Conservation (phyloP, 2,888 invertebrate genomes). For the Galeopsomyia nigrocyanea region DNA sequence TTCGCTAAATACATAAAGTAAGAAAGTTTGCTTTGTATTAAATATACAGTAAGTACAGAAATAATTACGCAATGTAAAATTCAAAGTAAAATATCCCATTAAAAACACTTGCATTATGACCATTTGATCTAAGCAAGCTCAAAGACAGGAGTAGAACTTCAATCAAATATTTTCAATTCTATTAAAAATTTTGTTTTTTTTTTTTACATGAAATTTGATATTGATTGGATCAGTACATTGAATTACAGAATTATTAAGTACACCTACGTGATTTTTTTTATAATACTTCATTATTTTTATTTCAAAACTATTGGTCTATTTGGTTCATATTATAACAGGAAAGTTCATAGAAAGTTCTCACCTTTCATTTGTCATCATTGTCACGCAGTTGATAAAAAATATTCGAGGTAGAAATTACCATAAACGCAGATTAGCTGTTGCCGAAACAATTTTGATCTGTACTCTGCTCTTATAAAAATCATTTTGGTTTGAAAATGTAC, state of each 20-base stretch:
- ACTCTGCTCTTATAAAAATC: too few relatives aligned
- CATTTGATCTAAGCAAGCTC: conserved; percentile 42
- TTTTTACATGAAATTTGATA: conserved; percentile 22
- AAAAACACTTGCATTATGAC: conserved; percentile 42
- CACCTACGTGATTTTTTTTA: conserved; percentile 23
- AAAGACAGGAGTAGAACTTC: conserved; percentile 28
- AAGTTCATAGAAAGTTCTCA: not conserved
- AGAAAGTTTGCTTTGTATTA: too few relatives aligned
- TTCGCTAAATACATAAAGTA: too few relatives aligned
- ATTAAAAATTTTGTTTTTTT: conserved; percentile 19
- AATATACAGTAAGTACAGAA: too few relatives aligned
- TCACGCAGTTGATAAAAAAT: conserved; percentile 35
- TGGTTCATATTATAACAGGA: conserved; percentile 10
- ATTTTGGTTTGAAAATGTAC: too few relatives aligned
- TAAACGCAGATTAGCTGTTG: conserved; percentile 22
- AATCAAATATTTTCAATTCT: conserved; percentile 28
- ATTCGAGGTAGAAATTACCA: conserved; percentile 35
- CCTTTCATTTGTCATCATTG: conserved; percentile 25
- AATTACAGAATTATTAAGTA: conserved; percentile 44
- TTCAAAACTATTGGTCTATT: conserved; percentile 17
- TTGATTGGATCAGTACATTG: conserved; percentile 20
- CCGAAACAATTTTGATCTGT: too few relatives aligned
- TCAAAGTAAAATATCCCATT: not conserved
- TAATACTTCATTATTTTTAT: conserved; percentile 18
- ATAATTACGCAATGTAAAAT: too few relatives aligned